phyloP scores from a whole-genome alignment of 2,888 invertebrate species.

The Smittia sp. region DNA sequence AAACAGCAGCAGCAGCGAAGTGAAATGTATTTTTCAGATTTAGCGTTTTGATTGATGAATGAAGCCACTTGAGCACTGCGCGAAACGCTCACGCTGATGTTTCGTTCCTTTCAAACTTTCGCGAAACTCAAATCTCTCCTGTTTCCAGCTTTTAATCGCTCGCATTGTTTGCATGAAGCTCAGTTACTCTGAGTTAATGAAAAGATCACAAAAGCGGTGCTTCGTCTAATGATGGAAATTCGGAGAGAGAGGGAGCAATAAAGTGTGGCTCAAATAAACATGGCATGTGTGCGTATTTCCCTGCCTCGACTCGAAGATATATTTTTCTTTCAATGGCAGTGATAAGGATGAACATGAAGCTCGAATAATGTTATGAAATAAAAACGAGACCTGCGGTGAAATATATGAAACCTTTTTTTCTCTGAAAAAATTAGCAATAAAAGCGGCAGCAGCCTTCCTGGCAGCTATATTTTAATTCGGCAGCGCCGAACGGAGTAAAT shows the following conservation, averaged over 20 bases:
- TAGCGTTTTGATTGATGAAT: slow-evolving; percentile 30
- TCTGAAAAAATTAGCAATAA: slow-evolving; percentile 34
- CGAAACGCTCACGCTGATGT: background rate
- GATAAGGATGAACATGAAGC: slow-evolving; percentile 29
- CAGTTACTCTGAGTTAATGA: background rate
- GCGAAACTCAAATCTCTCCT: background rate
- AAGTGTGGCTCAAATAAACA: slow-evolving; percentile 22
- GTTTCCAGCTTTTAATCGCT: background rate
- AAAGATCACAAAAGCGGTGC: background rate
- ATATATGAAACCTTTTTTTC: slow-evolving; percentile 28
- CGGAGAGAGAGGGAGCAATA: background rate
- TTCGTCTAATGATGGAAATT: background rate
- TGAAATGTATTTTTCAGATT: slow-evolving; percentile 19
- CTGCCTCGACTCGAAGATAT: slow-evolving; percentile 2
- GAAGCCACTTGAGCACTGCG: background rate
- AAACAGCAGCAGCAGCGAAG: slow-evolving; percentile 11
- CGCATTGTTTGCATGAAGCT: background rate
- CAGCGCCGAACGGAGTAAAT: slow-evolving; percentile 11
- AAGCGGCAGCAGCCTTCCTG: background rate
- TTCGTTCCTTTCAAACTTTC: background rate
- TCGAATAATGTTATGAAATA: slow-evolving; percentile 32
- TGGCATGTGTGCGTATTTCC: slow-evolving; percentile 14
- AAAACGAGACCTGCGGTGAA: slow-evolving; percentile 37
- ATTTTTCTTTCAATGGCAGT: slow-evolving; percentile 15
- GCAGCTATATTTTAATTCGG: slow-evolving; percentile 24